Base-by-base conservation (phyloP, 2,888 invertebrate genomes). In the Pasiphila rectangulata region DNA sequence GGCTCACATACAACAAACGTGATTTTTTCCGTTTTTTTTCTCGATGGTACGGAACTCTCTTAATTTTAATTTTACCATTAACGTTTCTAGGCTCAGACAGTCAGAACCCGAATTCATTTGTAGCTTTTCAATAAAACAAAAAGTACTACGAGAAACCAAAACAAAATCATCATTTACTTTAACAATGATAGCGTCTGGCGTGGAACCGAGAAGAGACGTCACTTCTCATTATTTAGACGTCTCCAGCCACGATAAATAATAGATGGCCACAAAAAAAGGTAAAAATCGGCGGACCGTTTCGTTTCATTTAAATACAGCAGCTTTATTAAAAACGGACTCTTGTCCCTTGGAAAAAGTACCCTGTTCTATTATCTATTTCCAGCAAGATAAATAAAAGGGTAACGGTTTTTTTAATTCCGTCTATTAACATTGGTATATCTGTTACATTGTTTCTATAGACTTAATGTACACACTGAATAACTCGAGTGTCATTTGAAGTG, bases 241-340 rank as follows among this genome's bases (percentile, higher is more conserved):
- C 55, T 61, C 54, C 55, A 50, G 56, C 51, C 42, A 57, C 63
- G 37, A 69, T 72, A 70, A 72, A 73, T 73, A 71, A 71, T 70
- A 52, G 61, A 57, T 47, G 37, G 41, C 53, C 45, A 59, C 58
- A 69, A 65, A 74, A 72, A 71, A 71, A 71, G 62, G 42, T 53
- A 50, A 55, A 68, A 75, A 67, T 58, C 55, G 59, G 51, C 63
- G 57, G 55, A 69, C 50, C 65, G 71, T 63, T 64, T 65, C 71
- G 69, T 70, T 76, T 74, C 72, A 78, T 79, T 80, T 75, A 75
- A 76, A 81, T 71, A 77, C 72, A 63, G 69, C 57, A 61, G 64
- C 59, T 75, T 72, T 73, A 79, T 79, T 80, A 79, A n/a, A n/a
- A 75, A 78, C 67, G 76, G 68, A 36, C 70, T 54, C 59, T 54